Evolutionary conservation across 2,113 vertebrate genomes (phyloP).

Genomic region (Felis chaus): DNA sequence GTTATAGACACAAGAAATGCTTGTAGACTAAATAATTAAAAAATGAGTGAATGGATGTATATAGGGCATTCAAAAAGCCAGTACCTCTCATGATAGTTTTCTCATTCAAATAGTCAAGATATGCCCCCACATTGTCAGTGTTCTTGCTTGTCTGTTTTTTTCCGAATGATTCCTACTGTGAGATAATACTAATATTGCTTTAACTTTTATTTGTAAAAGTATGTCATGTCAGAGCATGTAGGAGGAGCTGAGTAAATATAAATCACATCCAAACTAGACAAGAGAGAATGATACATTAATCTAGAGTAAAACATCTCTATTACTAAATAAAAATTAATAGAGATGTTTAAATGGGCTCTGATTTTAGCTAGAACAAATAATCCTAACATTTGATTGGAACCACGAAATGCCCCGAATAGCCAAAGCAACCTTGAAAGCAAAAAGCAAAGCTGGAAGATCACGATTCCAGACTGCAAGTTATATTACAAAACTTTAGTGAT

Average conservation of each 20-base stretch:
- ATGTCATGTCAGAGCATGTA: not conserved
- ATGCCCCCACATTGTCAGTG: not conserved
- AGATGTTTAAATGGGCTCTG: not conserved
- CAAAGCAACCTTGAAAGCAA: not conserved
- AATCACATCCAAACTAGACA: not conserved
- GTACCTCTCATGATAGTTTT: not conserved
- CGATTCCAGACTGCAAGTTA: not conserved
- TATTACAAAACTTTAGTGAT: not conserved
- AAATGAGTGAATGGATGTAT: not conserved
- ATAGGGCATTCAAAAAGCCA: not conserved
- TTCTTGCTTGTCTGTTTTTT: not conserved
- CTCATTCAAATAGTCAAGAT: not conserved
- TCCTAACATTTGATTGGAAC: not conserved
- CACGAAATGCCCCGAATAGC: not conserved
- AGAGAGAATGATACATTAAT: slow-evolving; percentile 19
- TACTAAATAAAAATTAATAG: not conserved
- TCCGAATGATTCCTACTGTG: not conserved
- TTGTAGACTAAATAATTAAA: not conserved
- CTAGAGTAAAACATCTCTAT: not conserved
- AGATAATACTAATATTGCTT: slow-evolving; percentile 20
- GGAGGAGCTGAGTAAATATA: slow-evolving; percentile 42
- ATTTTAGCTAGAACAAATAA: not conserved
- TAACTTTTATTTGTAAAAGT: slow-evolving; percentile 30
- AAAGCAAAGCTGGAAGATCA: not conserved
- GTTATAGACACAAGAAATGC: not conserved